phyloP scores from a whole-genome alignment of 2,113 vertebrate species.

The Bubo blakistoni region DNA sequence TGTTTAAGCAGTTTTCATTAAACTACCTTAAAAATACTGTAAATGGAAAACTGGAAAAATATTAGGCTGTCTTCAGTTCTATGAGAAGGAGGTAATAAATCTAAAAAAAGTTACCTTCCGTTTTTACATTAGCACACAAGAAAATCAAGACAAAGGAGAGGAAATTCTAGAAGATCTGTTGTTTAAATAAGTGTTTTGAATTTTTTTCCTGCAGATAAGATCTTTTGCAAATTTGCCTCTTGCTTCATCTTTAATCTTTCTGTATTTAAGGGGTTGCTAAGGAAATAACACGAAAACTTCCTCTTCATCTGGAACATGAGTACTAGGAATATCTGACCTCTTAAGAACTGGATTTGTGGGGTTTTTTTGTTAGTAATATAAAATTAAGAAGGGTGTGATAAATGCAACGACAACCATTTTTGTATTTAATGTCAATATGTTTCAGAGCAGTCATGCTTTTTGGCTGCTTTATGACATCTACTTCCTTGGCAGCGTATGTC shows the following conservation, averaged over 20 bases:
- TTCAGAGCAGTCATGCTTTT: background rate
- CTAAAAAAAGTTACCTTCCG: background rate
- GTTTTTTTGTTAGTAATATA: background rate
- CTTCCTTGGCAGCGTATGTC: background rate
- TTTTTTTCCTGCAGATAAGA: background rate
- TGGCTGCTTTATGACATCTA: background rate
- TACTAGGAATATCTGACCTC: background rate
- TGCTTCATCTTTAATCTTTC: background rate
- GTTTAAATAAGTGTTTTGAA: background rate
- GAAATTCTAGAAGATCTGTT: background rate
- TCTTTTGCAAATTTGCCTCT: background rate
- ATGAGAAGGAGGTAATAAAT: background rate
- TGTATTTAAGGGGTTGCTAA: background rate
- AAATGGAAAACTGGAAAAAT: background rate
- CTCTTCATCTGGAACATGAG: background rate
- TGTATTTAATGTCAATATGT: background rate
- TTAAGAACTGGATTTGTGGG: background rate
- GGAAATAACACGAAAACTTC: background rate
- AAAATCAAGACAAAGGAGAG: background rate
- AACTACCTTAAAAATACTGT: background rate
- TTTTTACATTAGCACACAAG: background rate
- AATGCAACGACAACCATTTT: background rate
- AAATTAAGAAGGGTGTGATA: background rate
- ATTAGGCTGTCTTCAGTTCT: background rate
- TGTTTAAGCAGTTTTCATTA: background rate